Base-by-base conservation (phyloP, 2,888 invertebrate genomes). In the Periphyllus acericola region DNA sequence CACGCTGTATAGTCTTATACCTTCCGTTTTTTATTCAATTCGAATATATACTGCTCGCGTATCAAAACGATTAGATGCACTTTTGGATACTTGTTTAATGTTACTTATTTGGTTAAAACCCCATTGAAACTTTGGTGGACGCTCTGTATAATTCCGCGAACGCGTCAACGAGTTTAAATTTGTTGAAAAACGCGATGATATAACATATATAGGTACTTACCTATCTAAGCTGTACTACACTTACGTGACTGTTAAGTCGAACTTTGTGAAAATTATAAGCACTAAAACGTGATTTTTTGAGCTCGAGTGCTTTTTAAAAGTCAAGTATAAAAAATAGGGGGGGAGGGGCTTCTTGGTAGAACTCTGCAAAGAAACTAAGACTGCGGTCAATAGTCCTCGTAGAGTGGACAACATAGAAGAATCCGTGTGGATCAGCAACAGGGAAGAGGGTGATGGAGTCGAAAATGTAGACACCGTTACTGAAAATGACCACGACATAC, bases 201-300 rank as follows among this genome's bases (percentile, higher is more conserved):
- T 34, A n/a, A n/a, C n/a, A n/a, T n/a, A n/a, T n/a, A n/a, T n/a
- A n/a, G n/a, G n/a, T n/a, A 60, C 17, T 46, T 36, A 60, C 32
- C 3, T 72, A 36, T 11, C 1, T 80, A 60, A 21, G 5, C 60
- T 21, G 60, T 25, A 60, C 1, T n/a, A 36, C 60, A 36, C n/a
- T n/a, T n/a, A 40, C 0, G 5, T 25, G 80, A 66, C 66, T 36
- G 80, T 81, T 66, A 17, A 40, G n/a, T 55, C 21, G 29, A 29
- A 52, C 78, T 5, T 29, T 52, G 29, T n/a, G n/a, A 78, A 82
- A 82, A 82, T 46, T 46, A 82, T 72, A 72, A 72, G 52, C 21
- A n/a, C n/a, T n/a, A n/a, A n/a, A n/a, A n/a, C 46, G 14, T 52
- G 72, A 83, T 83, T 72, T 83, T 32, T 83, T 71, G 34, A n/a